Evolutionary conservation across 2,113 vertebrate genomes (phyloP).

Genomic region (Genyomyrus donnyi): DNA sequence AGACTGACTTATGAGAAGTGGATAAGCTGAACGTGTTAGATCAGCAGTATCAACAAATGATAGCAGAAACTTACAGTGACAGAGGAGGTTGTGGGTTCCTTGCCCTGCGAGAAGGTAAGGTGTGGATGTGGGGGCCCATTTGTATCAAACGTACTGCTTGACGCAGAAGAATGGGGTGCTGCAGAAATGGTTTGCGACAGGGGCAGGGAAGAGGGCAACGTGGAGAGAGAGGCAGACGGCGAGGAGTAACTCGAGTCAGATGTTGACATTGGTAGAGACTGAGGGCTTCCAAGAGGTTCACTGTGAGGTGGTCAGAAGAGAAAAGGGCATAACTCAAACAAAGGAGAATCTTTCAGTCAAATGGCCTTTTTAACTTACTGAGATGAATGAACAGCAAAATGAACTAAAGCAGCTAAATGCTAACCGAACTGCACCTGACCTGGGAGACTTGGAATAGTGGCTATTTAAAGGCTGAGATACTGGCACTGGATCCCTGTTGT

Average conservation of each 20-base stretch:
- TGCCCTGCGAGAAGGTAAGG: constrained; percentile 49
- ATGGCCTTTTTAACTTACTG: background rate
- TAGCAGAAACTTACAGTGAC: constrained; percentile 41
- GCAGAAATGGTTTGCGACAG: constrained; percentile 48
- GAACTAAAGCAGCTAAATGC: background rate
- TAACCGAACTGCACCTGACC: constrained; percentile 45
- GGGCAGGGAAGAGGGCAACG: constrained; percentile 45
- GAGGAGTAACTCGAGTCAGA: constrained; percentile 56
- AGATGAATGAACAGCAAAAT: background rate
- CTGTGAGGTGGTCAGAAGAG: constrained; percentile 33
- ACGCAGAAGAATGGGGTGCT: constrained; percentile 35
- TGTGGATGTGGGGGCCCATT: constrained; percentile 47
- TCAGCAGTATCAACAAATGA: background rate
- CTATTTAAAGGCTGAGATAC: constrained; percentile 59
- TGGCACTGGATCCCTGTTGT: constrained; percentile 39
- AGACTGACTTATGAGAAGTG: background rate
- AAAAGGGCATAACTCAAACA: background rate
- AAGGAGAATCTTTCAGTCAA: background rate
- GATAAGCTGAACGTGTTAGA: background rate
- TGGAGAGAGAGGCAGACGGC: constrained; percentile 44
- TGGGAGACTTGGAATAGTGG: constrained; percentile 79
- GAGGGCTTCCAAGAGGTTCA: constrained; percentile 52
- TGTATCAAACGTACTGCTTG: constrained; percentile 42
- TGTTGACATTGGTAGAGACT: constrained; percentile 41
- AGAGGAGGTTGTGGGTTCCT: constrained; percentile 44